phyloP scores from a whole-genome alignment of 2,113 vertebrate species.

The Seriola rivoliana region DNA sequence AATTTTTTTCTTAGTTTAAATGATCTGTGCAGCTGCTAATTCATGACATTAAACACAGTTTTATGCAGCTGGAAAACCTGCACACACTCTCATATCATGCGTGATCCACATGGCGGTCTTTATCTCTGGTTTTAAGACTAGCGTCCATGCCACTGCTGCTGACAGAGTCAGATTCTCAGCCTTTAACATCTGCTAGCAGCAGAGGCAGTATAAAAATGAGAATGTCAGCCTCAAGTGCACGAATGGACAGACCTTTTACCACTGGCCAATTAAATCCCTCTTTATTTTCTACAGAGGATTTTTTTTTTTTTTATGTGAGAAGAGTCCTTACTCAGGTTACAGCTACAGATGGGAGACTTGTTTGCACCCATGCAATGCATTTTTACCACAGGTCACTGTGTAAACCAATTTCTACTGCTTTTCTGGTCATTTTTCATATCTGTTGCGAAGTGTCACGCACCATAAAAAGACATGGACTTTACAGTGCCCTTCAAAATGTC shows the following conservation, averaged over 20 bases:
- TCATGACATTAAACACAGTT: not conserved
- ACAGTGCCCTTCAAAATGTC: slow-evolving; percentile 54
- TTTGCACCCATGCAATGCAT: slow-evolving; percentile 52
- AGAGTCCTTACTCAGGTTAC: slow-evolving; percentile 49
- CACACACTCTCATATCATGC: not conserved
- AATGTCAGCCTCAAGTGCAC: slow-evolving; percentile 67
- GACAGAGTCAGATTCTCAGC: slow-evolving; percentile 61
- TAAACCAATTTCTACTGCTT: slow-evolving; percentile 56
- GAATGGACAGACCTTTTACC: slow-evolving; percentile 63
- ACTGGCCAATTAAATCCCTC: slow-evolving; percentile 62
- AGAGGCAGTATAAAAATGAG: slow-evolving; percentile 58
- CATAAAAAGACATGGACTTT: not conserved
- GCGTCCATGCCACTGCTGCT: slow-evolving; percentile 32
- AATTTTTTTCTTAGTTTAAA: slow-evolving; percentile 22
- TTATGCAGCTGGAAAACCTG: not conserved
- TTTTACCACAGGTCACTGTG: slow-evolving; percentile 65
- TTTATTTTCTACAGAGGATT: slow-evolving; percentile 56
- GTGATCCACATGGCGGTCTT: slow-evolving; percentile 8
- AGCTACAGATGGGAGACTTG: slow-evolving; percentile 34
- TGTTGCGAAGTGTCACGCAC: slow-evolving; percentile 12
- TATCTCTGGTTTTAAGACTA: slow-evolving; percentile 31
- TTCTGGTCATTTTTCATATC: slow-evolving; percentile 36
- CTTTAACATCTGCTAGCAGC: slow-evolving; percentile 58
- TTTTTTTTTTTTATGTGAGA: slow-evolving; percentile 47
- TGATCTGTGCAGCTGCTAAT: slow-evolving; percentile 15